Evolutionary conservation across 2,888 invertebrate genomes (phyloP).

Genomic region (Tenthredo distinguenda): DNA sequence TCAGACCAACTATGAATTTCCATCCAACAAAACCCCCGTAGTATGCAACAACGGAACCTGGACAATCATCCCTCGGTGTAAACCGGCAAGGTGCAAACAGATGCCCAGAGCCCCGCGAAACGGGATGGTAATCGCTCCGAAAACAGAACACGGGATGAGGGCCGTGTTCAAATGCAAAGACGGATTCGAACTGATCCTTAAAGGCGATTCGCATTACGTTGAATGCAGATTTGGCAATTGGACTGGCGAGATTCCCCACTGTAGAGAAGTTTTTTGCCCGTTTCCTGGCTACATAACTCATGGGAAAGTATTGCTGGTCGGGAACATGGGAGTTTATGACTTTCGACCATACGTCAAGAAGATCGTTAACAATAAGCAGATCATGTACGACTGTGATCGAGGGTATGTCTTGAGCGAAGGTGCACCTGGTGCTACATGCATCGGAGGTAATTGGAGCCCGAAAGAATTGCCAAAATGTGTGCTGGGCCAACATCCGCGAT

Average conservation of each 20-base stretch:
- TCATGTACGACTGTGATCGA: slow-evolving; percentile 97
- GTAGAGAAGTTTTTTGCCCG: slow-evolving; percentile 92
- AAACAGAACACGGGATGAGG: slow-evolving; percentile 97
- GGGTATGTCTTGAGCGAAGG: slow-evolving; percentile 93
- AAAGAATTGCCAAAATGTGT: slow-evolving; percentile 91
- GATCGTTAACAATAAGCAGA: slow-evolving; percentile 94
- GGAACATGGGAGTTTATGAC: slow-evolving; percentile 97
- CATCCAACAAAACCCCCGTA: slow-evolving; percentile 87
- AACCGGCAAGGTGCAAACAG: slow-evolving; percentile 90
- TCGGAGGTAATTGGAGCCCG: slow-evolving; percentile 97
- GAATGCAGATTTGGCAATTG: slow-evolving; percentile 97
- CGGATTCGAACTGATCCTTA: slow-evolving; percentile 89
- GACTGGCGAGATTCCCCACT: slow-evolving; percentile 93
- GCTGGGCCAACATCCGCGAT: slow-evolving; percentile 91
- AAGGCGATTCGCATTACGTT: slow-evolving; percentile 85
- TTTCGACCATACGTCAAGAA: slow-evolving; percentile 96
- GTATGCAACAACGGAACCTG: slow-evolving; percentile 97
- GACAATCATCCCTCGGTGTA: slow-evolving; percentile 94
- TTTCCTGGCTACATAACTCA: slow-evolving; percentile 94
- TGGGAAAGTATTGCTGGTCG: slow-evolving; percentile 94
- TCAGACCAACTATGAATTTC: slow-evolving; percentile 91
- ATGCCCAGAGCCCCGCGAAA: slow-evolving; percentile 93
- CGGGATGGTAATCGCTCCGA: slow-evolving; percentile 98
- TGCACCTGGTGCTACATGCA: slow-evolving; percentile 95
- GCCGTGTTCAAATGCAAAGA: slow-evolving; percentile 96